Evolutionary conservation across 2,797 vertebrate species (phyloP).

Genomic region (Sebastes itinus): DNA sequence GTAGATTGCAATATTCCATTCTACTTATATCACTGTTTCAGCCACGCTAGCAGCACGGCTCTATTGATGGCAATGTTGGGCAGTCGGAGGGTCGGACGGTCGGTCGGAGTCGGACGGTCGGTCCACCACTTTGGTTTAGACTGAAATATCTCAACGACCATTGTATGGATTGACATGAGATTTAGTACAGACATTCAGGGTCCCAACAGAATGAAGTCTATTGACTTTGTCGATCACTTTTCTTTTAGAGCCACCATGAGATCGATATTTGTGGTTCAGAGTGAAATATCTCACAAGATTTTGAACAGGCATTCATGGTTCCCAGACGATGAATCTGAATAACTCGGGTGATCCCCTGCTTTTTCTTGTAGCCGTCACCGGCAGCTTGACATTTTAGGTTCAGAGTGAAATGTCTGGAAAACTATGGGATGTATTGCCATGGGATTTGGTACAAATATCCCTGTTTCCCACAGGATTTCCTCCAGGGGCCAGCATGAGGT

Average conservation of each 20-base stretch:
- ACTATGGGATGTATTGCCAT: neutral
- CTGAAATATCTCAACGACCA: rapidly evolving
- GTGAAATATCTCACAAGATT: neutral
- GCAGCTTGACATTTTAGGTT: neutral
- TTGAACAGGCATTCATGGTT: neutral
- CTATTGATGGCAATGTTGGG: neutral
- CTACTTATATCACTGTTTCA: neutral
- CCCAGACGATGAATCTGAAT: neutral
- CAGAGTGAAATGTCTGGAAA: neutral
- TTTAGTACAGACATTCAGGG: no score
- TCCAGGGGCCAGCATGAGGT: rapidly evolving
- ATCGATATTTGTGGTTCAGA: neutral
- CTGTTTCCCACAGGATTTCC: neutral
- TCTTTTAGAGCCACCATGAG: neutral
- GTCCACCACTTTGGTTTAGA: neutral
- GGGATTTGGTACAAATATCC: neutral
- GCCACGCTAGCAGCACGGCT: neutral
- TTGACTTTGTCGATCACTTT: neutral
- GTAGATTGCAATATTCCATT: neutral
- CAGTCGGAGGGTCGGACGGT: no score
- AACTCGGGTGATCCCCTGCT: neutral
- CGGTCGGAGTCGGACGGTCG: no score
- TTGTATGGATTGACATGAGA: neutral
- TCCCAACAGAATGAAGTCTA: neutral
- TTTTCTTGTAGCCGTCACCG: rapidly evolving